phyloP scores from a whole-genome alignment of 2,888 invertebrate species.

The Charanyca ferruginea region DNA sequence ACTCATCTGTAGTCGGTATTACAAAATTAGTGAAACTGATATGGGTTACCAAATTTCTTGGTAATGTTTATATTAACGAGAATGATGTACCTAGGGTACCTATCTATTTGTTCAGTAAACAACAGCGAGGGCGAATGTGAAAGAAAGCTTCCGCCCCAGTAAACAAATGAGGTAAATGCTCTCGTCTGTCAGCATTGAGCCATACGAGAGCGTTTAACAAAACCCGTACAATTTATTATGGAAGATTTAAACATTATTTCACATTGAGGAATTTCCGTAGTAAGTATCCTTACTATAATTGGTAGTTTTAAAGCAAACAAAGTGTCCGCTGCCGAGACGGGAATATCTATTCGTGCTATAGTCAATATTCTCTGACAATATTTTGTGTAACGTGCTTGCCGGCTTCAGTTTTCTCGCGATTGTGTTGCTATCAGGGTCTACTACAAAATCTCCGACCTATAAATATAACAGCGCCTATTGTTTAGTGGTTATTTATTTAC shows the following conservation, averaged over 20 bases:
- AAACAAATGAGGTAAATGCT: constrained; percentile 34
- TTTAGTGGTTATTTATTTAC: constrained; percentile 26
- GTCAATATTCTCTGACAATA: constrained; percentile 25
- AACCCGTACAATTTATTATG: background rate
- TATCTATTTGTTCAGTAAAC: constrained; percentile 45
- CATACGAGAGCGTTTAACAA: constrained; percentile 12
- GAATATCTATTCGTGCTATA: constrained; percentile 24
- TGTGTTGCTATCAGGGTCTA: constrained; percentile 31
- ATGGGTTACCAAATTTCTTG: constrained; percentile 37
- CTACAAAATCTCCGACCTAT: constrained; percentile 16
- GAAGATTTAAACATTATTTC: background rate
- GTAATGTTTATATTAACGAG: constrained; percentile 38
- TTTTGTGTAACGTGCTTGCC: constrained; percentile 14
- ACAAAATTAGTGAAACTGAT: constrained; percentile 31
- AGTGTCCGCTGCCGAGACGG: background rate
- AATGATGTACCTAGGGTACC: constrained; percentile 21
- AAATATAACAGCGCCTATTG: constrained; percentile 32
- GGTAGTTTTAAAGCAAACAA: constrained; percentile 1
- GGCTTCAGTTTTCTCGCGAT: constrained; percentile 14
- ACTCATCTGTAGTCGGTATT: background rate
- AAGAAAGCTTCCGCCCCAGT: constrained; percentile 53
- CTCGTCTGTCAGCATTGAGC: constrained; percentile 2
- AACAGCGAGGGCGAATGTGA: constrained; percentile 34
- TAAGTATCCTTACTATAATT: background rate
- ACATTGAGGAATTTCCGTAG: background rate